A percentile compares a stretch with the other conserved stretches of the same genome.
Evolutionary conservation across 2,797 vertebrate species (phyloP).

Genomic region (Dendrocincla tyrannina): DNA sequence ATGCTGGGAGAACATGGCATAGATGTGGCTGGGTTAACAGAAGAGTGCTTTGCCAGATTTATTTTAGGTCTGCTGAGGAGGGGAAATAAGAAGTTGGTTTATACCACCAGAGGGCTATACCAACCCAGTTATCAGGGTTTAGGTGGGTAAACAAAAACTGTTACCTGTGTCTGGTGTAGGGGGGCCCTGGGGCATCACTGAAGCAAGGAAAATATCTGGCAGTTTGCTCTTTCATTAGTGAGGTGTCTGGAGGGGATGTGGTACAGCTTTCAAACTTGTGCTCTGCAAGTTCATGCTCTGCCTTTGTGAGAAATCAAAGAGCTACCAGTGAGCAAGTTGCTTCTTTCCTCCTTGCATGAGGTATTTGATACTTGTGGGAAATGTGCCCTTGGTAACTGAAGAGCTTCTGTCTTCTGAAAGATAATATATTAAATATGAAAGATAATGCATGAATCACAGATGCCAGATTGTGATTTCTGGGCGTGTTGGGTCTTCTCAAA

Average conservation of each 20-base stretch:
- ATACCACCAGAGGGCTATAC: constrained; percentile 27
- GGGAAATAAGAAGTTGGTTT: not conserved
- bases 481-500: constrained; percentile 34
- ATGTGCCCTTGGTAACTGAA: not conserved
- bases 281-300: not conserved
- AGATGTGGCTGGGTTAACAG: not conserved
- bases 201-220: not conserved
- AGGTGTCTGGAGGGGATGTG: not conserved
- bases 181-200: not conserved
- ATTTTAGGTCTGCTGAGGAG: not conserved
- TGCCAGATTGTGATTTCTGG: not conserved
- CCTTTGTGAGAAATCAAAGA: not conserved
- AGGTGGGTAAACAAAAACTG: not conserved
- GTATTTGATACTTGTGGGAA: constrained; percentile 23
- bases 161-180: not conserved
- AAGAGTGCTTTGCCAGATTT: not conserved
- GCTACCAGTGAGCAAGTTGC: not conserved
- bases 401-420: not conserved
- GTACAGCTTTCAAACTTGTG: not conserved
- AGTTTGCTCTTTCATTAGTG: not conserved
- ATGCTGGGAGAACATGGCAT: not conserved
- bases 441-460: constrained; percentile 10
- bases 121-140: not conserved
- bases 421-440: not conserved
- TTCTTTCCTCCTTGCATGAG: not conserved